Conservation (phyloP, 2,888 invertebrate genomes). For the Philereme transversata region DNA sequence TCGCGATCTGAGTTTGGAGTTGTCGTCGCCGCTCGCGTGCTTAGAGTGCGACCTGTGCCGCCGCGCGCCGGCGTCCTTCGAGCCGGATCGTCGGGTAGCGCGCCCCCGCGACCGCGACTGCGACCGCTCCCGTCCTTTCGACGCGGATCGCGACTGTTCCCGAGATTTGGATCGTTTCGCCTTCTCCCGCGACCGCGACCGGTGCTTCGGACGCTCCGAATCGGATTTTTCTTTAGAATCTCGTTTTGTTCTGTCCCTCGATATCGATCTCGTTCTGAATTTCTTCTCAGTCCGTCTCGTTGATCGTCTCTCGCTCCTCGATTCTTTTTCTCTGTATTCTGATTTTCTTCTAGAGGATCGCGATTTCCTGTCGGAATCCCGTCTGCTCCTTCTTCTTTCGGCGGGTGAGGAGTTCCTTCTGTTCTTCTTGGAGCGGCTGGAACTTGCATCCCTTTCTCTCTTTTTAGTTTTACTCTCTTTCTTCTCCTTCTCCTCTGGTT, state of each 20-base stretch:
- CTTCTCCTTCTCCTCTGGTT: conserved; percentile 44
- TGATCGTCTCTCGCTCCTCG: conserved; percentile 52
- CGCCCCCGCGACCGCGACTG: conserved; percentile 50
- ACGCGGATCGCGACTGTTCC: conserved; percentile 49
- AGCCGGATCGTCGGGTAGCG: conserved; percentile 49
- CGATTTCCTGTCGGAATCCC: conserved; percentile 65
- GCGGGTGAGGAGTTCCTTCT: conserved; percentile 52
- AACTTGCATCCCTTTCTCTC: conserved; percentile 51
- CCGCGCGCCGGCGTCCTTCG: conserved; percentile 43
- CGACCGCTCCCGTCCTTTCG: conserved; percentile 30
- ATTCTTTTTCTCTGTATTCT: conserved; percentile 57
- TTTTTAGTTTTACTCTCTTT: conserved; percentile 54
- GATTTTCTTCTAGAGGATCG: conserved; percentile 64
- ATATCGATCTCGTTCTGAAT: conserved; percentile 54
- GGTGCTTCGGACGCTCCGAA: conserved; percentile 56
- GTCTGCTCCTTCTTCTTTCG: conserved; percentile 41
- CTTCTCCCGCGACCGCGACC: conserved; percentile 63
- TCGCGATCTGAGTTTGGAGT: conserved; percentile 62
- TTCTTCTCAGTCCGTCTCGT: conserved; percentile 61
- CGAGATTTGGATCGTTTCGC: conserved; percentile 56
- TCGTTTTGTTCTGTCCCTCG: conserved; percentile 55
- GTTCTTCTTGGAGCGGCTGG: conserved; percentile 57
- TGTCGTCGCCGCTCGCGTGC: conserved; percentile 58
- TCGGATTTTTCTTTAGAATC: conserved; percentile 61
- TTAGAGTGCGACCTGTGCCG: conserved; percentile 50